A percentile compares a stretch with the other conserved stretches of the same genome.
Evolutionary conservation across 2,113 vertebrate species (phyloP).

Genomic region (Chamaea fasciata): DNA sequence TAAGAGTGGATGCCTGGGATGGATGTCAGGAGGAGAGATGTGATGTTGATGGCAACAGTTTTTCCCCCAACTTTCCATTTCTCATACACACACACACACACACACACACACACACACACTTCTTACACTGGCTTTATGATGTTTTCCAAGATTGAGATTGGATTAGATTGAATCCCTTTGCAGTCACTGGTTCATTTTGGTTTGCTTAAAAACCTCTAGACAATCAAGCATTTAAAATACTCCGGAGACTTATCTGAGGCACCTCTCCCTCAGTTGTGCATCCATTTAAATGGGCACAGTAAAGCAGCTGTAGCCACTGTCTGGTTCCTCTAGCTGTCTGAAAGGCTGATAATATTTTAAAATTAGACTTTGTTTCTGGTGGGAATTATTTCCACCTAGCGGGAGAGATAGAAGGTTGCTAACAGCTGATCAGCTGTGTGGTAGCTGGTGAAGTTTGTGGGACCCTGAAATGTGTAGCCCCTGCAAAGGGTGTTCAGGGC

Average conservation of each 20-base stretch:
- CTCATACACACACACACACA: not conserved
- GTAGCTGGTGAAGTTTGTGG: not conserved
- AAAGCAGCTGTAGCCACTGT: not conserved
- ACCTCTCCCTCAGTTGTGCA: not conserved
- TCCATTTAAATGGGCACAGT: not conserved
- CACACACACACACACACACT: not conserved
- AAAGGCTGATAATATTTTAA: not conserved
- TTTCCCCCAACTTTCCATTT: not conserved
- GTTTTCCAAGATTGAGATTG: not conserved
- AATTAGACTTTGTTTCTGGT: not conserved
- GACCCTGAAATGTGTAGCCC: not conserved
- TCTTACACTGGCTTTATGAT: not conserved
- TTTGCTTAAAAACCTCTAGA: not conserved
- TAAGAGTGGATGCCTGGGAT: not conserved
- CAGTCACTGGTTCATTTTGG: not conserved
- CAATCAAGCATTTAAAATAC: not conserved
- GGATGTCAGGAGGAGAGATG: not conserved
- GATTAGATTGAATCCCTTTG: not conserved
- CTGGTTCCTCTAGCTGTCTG: not conserved
- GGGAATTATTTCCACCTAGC: not conserved
- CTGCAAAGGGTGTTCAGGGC: not conserved
- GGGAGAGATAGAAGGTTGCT: not conserved
- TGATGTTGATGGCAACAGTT: not conserved
- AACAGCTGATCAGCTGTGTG: not conserved
- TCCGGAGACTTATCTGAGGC: not conserved